Conservation (phyloP, 92 coral and sea anemone species). For the Epizoanthus stellaris region DNA sequence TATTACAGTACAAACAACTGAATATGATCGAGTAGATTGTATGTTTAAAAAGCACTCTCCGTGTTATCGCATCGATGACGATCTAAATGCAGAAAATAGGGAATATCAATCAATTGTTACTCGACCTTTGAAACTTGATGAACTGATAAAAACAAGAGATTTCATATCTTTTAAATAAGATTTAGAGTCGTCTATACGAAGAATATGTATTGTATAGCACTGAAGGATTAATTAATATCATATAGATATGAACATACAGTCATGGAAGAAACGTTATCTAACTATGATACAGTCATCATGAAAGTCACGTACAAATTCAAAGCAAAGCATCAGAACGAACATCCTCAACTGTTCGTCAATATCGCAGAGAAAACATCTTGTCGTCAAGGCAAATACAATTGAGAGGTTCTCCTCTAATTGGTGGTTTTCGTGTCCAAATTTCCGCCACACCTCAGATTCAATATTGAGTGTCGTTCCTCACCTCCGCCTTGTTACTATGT, state of each 20-base stretch:
- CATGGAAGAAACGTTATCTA: not conserved
- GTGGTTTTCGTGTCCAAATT: slow-evolving; percentile 32
- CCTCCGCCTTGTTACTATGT: not conserved
- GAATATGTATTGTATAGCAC: too few relatives aligned
- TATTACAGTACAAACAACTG: too few relatives aligned
- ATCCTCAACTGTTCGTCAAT: not conserved
- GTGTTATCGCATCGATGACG: too few relatives aligned
- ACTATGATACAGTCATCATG: not conserved
- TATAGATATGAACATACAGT: not conserved
- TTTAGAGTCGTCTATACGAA: too few relatives aligned
- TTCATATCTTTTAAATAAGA: too few relatives aligned
- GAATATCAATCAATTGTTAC: too few relatives aligned
- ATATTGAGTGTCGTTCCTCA: slow-evolving; percentile 7
- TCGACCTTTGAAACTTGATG: too few relatives aligned
- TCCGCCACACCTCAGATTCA: slow-evolving; percentile 40
- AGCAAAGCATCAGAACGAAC: not conserved
- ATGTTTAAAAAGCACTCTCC: too few relatives aligned
- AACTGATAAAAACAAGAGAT: too few relatives aligned
- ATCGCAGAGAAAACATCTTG: slow-evolving; percentile 18
- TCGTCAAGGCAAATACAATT: slow-evolving; percentile 22
- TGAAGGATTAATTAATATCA: not conserved
- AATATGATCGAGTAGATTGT: too few relatives aligned
- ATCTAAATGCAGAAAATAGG: too few relatives aligned
- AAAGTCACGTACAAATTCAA: not conserved
- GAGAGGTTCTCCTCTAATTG: not conserved